phyloP scores from a whole-genome alignment of 2,888 invertebrate genomes.

The Stenolophus ochropezus region DNA sequence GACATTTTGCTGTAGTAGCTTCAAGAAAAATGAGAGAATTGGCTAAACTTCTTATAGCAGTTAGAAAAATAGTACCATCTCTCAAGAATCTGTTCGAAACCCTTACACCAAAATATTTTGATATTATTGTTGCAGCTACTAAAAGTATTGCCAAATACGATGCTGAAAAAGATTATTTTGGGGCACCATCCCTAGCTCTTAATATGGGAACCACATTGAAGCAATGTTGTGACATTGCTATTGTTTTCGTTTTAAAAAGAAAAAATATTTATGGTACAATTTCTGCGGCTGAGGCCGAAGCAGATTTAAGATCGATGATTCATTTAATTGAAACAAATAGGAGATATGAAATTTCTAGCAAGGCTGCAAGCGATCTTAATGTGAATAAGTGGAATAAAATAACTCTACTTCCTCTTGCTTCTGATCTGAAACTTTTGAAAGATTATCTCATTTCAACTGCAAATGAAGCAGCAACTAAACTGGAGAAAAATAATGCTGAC shows the following conservation, averaged over 20 bases:
- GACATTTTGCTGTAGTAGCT: no score
- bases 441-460: slow-evolving; percentile 27
- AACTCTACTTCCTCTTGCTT: slow-evolving; percentile 55
- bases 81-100: no score
- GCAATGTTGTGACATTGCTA: slow-evolving; percentile 54
- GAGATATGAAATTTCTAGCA: slow-evolving; percentile 53
- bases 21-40: no score
- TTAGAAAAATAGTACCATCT: no score
- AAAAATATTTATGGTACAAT: slow-evolving; percentile 38
- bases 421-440: slow-evolving; percentile 52
- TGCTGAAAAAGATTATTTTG: slow-evolving; percentile 39
- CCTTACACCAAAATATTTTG: no score
- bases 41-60: no score
- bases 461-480: slow-evolving; percentile 1
- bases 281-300: slow-evolving; percentile 59
- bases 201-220: slow-evolving; percentile 52
- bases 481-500: slow-evolving; percentile 51
- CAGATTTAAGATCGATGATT: slow-evolving; percentile 62
- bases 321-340: slow-evolving; percentile 57
- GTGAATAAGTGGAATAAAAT: slow-evolving; percentile 63
- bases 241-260: slow-evolving; percentile 55
- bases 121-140: slow-evolving; percentile 22
- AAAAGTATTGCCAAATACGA: slow-evolving; percentile 50
- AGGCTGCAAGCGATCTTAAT: slow-evolving; percentile 60
- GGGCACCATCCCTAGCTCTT: slow-evolving; percentile 36